Evolutionary conservation across 2,888 invertebrate genomes (phyloP), one percentile per base, ranked within the genome.

Genomic region (Steinernema scapterisci): DNA sequence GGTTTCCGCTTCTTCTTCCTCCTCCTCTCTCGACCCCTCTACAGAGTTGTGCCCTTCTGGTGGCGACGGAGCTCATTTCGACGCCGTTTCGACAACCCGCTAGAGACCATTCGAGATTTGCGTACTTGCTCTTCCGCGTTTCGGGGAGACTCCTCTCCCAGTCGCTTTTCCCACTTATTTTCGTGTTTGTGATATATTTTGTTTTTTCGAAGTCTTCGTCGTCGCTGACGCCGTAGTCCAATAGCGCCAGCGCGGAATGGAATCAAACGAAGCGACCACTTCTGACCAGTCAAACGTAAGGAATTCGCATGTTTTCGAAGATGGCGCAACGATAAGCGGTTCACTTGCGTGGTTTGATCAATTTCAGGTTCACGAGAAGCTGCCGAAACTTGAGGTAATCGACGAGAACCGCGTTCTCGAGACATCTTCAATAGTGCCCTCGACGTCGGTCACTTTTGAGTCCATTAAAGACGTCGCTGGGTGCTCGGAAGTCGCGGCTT

Each of bases 301-400:
- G 11, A 63, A 38, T 38, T 38, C 38, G 38, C 38, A 38, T 38
- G 38, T 38, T 38, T 63, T 27, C 16, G 31, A 19, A 48, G 48
- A n/a, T 48, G 48, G 45, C 13, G 16, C 48, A 48, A 48, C 13
- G 16, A 44, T 16, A 16, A 44, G 45, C 7, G 9, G 45, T 7
- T 16, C 45, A 44, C 45, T 11, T 44, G 7, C 9, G 45, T n/a
- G 19, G 19, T 48, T 5, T 25, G 54, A 19, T 54, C 23, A 54
- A 13, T 54, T 54, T 25, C 38, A 63, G 63, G 63, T 27, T 9
- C 63, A 31, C 63, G 63, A 63, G 1, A 63, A 63, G 31, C 63
- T 63, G 31, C 27, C 63, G 27, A 63, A 63, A 63, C 63, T 63
- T 63, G 63, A 63, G 63, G 63, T 63, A 63, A 63, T 63, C 16